Evolutionary conservation across 2,113 vertebrate species (phyloP).

Genomic region (Tichodroma muraria): DNA sequence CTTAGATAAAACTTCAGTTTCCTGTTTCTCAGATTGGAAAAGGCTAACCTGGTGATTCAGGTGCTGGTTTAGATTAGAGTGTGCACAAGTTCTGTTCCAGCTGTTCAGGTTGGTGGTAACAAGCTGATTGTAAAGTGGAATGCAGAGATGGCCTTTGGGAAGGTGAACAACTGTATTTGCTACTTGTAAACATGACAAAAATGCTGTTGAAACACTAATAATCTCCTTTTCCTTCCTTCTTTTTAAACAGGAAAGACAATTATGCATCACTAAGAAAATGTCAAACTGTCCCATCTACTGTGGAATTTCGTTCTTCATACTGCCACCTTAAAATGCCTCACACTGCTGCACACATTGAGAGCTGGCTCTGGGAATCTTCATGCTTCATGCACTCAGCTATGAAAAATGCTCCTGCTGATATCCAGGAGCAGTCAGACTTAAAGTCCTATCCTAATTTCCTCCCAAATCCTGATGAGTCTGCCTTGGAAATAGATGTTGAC

Average conservation of each 20-base stretch:
- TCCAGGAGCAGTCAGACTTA: not conserved
- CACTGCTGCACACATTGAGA: conserved; percentile 69
- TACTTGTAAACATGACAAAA: not conserved
- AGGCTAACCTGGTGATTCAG: not conserved
- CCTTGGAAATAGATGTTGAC: conserved; percentile 28
- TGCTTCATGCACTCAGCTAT: not conserved
- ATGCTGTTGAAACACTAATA: not conserved
- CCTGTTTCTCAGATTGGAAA: not conserved
- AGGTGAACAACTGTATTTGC: not conserved
- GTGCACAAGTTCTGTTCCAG: not conserved
- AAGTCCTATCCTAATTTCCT: not conserved
- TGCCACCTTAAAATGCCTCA: conserved; percentile 30
- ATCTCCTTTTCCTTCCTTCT: not conserved
- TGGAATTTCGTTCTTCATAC: conserved; percentile 19
- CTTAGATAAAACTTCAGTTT: not conserved
- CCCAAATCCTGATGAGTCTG: conserved; percentile 25
- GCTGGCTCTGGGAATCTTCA: conserved; percentile 73
- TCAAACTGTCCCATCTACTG: conserved; percentile 51
- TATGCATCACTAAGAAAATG: conserved; percentile 68
- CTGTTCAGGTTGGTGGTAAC: not conserved
- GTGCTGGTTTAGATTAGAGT: not conserved
- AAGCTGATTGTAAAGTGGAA: not conserved
- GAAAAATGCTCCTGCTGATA: not conserved
- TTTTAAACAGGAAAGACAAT: conserved; percentile 39
- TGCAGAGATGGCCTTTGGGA: not conserved